Evolutionary conservation across 1,140 invertebrate genomes (phyloP), one percentile per base, ranked within the genome.

Genomic region (Macrobrachium rosenbergii): DNA sequence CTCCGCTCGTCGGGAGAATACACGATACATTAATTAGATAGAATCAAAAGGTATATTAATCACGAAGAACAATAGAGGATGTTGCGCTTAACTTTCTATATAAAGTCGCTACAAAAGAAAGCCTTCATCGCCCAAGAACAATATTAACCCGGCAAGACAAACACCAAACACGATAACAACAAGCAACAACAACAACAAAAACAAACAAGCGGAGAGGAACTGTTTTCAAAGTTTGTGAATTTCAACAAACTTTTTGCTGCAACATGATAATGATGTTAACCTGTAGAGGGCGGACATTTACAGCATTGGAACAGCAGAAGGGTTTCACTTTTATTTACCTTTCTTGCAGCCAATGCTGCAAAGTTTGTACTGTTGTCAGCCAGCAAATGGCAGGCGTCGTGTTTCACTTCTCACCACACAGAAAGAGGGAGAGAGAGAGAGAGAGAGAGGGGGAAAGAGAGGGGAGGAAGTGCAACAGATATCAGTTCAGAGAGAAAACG

Each of bases 191-290:
- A 84, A 84, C 59, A 63, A 17, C 82, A 63, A 84, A 84, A 84
- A 84, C 82, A 77, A 84, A 84, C 82, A 84, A 84, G 82, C 67
- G 63, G 82, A 19, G 59, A 84, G 82, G 60, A 63, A 81, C 76
- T 60, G n/a, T 59, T 64, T 77, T 17, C 82, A 76, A 84, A 84
- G 73, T 76, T 84, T 45, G 60, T 19, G 73, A 84, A 77, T 84
- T 84, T 84, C 23, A 62, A 37, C 60, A 67, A 62, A 84, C 73
- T 84, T 84, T 84, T 84, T 64, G 75, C 60, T 76, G 82, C 73
- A 76, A 77, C 72, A 84, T 84, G 82, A 84, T 84, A 84, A 84
- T 84, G 82, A 84, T 84, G 82, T 84, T 84, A 84, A 84, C 72
- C 75, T 76, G 79, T 16, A 63, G 37, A 62, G 37, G 69, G 37